phyloP scores from a whole-genome alignment of 2,113 vertebrate genomes.

The Echinops telfairi region DNA sequence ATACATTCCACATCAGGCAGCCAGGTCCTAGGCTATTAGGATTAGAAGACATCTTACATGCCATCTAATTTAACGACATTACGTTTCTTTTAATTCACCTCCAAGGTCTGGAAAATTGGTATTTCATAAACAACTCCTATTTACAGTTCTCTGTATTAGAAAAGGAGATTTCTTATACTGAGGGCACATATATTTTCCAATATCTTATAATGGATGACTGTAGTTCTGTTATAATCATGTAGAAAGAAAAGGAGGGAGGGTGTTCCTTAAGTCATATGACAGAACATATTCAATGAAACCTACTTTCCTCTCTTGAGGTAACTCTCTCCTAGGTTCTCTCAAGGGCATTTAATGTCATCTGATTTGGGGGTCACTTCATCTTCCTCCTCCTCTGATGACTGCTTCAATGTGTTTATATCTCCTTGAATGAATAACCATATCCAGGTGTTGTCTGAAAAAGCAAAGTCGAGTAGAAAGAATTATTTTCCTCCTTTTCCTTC shows the following conservation, averaged over 20 bases:
- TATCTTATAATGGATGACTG: not conserved
- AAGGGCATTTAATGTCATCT: not conserved
- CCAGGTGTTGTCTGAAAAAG: not conserved
- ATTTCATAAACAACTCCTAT: not conserved
- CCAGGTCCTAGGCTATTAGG: not conserved
- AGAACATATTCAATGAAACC: not conserved
- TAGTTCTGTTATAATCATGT: not conserved
- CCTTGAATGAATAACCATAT: not conserved
- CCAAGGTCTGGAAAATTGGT: not conserved
- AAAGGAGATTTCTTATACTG: not conserved
- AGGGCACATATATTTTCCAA: not conserved
- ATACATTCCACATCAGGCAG: not conserved
- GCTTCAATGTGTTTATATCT: constrained; percentile 17
- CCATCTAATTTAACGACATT: not conserved
- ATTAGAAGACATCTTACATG: not conserved
- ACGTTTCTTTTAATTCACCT: constrained; percentile 25
- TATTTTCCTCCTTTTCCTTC: too few species aligned
- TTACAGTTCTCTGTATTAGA: too few species aligned
- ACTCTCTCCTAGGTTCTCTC: not conserved
- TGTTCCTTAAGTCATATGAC: not conserved
- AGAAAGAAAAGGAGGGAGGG: not conserved
- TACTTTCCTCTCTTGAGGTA: not conserved
- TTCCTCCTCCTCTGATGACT: not conserved
- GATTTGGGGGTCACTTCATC: not conserved
- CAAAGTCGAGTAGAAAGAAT: not conserved